Evolutionary conservation across 1,140 invertebrate species (phyloP), one percentile per base, ranked within the genome.

Genomic region (Oncopodura yosiiana): DNA sequence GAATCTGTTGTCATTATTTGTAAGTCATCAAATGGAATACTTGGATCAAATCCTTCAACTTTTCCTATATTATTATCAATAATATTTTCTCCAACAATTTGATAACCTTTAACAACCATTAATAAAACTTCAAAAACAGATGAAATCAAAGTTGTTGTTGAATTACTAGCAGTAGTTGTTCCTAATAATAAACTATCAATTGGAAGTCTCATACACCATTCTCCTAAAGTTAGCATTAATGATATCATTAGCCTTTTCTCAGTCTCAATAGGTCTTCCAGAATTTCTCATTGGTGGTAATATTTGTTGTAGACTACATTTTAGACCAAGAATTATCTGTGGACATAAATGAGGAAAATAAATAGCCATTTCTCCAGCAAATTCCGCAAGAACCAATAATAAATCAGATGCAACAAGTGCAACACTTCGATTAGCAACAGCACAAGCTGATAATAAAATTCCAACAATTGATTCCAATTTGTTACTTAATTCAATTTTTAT

Each of bases 141-240:
- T 23, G 68, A 66, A 11, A 75, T 56, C 46, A 69, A 68, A 42
- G 66, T 66, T 44, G 54, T 64, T 66, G 68, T 61, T 60, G 67
- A 57, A 46, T 14, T 16, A 16, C 64, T 54, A 16, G 60, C 68
- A 61, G 53, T 63, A 51, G 71, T 67, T 44, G 71, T 66, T 18
- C 23, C 18, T 0, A 48, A 6, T 41, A 73, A 64, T 4, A 80
- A 67, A n/a, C 71, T 66, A 21, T 69, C 56, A 6, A 75, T 62
- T 1, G 78, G 77, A 59, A 87, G 73, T 60, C 76, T 75, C 79
- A 95, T 89, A 50, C 90, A 93, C 83, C 91, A 95, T 73, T 96
- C 91, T 0, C 87, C 87, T 29, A 96, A 72, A 68, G 88, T 92
- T 51, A 94, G 81, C 62, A 94, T 77, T 65, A 94, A 77, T 1